These are phyloP conservation scores for Heterocephalus glaber DNA, from an alignment of 2,113 vertebrate genomes.

Conservation along the genomic window DNA sequence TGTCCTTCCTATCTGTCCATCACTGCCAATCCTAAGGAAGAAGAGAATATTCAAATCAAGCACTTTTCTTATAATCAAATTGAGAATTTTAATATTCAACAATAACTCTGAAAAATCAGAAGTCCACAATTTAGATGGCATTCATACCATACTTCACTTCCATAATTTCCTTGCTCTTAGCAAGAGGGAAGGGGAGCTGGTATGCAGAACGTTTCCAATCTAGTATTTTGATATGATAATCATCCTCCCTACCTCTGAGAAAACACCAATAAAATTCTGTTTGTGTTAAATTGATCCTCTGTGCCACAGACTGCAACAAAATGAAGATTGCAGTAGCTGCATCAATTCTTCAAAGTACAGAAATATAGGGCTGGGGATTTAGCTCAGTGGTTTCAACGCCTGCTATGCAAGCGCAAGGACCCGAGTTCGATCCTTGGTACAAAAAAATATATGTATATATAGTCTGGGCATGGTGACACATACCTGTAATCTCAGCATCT, in stretches of 20 bases:
- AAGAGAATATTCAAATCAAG: constrained; percentile 43
- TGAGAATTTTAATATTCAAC: constrained; percentile 71
- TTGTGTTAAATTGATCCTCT: constrained; percentile 77
- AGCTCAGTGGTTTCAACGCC: too few relatives aligned
- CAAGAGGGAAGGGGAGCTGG: constrained; percentile 6
- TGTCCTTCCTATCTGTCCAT: not conserved
- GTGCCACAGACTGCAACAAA: constrained; percentile 68
- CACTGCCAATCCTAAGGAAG: constrained; percentile 25
- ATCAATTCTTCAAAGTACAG: constrained; percentile 61
- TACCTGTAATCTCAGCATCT: not conserved
- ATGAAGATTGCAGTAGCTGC: constrained; percentile 50
- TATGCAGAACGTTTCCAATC: constrained; percentile 37
- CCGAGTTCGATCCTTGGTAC: too few relatives aligned
- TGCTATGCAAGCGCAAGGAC: too few relatives aligned
- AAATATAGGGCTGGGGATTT: too few relatives aligned
- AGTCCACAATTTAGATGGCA: constrained; percentile 9
- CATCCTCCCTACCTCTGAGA: constrained; percentile 3
- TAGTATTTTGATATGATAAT: constrained; percentile 55
- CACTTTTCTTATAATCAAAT: constrained; percentile 71
- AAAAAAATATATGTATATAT: too few relatives aligned
- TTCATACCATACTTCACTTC: constrained; percentile 56
- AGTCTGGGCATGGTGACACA: not conserved
- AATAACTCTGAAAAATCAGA: constrained; percentile 65
- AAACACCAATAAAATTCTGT: constrained; percentile 68
- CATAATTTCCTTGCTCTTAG: constrained; percentile 49